Evolutionary conservation across 2,888 invertebrate genomes (phyloP), one percentile per base, ranked within the genome.

Genomic region (Nemapogon koenigi): DNA sequence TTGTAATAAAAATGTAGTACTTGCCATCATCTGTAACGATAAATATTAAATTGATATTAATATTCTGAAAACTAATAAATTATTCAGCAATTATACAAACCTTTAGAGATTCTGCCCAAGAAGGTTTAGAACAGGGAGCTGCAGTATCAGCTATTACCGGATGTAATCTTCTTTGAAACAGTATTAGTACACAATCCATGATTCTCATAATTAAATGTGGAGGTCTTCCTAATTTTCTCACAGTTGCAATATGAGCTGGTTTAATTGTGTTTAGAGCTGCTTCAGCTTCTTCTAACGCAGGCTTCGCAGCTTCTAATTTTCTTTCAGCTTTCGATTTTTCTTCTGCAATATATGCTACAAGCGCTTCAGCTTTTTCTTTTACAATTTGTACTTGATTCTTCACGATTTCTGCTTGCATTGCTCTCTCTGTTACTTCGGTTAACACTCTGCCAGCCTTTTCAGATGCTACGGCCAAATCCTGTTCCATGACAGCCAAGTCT

Each of bases 171-270:
- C 94, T 84, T 78, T 96, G 95, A 60, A 97, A 97, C 16, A 97
- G 72, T 50, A 97, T 90, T 49, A 97, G 62, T 1, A 96, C 97
- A 59, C 94, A 94, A 64, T 97, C 97, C 97, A 97, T 97, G 49
- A 97, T 97, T 44, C 97, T 83, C 97, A 97, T 92, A 55, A 97
- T 97, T 7, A 97, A 80, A 75, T 97, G 97, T 1, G 97, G 97
- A 1, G 97, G 97, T 44, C 97, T 83, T 6, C 95, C 97, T 38
- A 97, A 70, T 67, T 97, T 97, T 48, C 97, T 82, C 1, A 97
- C 97, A 35, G 94, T 94, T 2, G 95, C 89, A 59, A 97, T 97
- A 59, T 97, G 96, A 3, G 96, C 94, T 27, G 95, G 96, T 62
- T 97, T 97, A 41, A 97, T 97, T 0, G 97, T 97, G 55, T 96